Evolutionary conservation across 2,113 vertebrate species (phyloP).

Genomic region (Sterrhoptilus dennistouni): DNA sequence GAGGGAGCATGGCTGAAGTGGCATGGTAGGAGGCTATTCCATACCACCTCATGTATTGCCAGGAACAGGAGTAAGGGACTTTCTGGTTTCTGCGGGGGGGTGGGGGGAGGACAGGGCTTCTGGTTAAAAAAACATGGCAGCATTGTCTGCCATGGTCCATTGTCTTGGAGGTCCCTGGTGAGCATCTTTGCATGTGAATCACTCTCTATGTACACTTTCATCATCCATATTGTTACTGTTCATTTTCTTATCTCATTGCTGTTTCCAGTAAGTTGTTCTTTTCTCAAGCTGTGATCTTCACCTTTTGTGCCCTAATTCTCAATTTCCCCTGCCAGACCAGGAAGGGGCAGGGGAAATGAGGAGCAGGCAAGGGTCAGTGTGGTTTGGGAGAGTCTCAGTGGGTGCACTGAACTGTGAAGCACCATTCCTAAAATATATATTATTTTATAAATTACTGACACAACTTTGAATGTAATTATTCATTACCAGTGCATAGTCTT

Average conservation of each 20-base stretch:
- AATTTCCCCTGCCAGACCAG: accelerated
- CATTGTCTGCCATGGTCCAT: not conserved
- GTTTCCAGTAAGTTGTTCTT: not conserved
- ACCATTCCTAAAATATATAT: not conserved
- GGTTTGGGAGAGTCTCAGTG: not conserved
- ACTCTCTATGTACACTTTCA: not conserved
- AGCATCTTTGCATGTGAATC: not conserved
- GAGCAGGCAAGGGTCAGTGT: not conserved
- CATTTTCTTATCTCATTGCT: not conserved
- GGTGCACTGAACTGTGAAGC: not conserved
- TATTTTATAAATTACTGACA: not conserved
- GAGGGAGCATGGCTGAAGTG: not conserved
- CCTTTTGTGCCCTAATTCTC: not conserved
- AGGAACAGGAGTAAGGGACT: not conserved
- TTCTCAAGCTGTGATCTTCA: not conserved
- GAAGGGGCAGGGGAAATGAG: not conserved
- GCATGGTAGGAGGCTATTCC: not conserved
- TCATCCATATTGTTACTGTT: not conserved
- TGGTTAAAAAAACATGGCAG: not conserved
- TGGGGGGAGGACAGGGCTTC: not conserved
- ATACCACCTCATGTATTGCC: not conserved
- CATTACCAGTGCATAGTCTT: not conserved
- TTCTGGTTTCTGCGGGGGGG: not conserved
- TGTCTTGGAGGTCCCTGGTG: not conserved
- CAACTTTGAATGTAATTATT: not conserved